Percentiles rank a stretch among this genome's conserved stretches.
phyloP scores from a whole-genome alignment of 23 tunicate genomes.

The Trididemnum nubilum region DNA sequence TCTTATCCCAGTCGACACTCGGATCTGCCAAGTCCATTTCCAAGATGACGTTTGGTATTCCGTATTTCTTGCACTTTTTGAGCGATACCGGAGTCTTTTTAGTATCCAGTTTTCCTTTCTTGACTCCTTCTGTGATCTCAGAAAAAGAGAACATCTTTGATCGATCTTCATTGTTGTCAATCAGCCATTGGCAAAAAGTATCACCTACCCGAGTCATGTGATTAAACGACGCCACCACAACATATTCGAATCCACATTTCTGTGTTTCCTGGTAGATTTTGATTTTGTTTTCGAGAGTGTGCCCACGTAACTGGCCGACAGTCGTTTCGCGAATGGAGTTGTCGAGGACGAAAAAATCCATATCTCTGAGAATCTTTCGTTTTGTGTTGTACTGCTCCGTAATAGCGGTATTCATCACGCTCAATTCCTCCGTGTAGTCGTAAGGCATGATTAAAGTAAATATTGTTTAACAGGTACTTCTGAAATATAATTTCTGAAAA shows the following conservation, averaged over 20 bases:
- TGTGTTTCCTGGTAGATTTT: too few relatives aligned
- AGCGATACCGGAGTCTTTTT: conserved; percentile 22
- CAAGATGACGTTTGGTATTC: conserved; percentile 28
- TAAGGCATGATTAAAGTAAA: not conserved
- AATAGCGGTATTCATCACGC: not conserved
- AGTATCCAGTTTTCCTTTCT: not conserved
- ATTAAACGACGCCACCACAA: conserved; percentile 25
- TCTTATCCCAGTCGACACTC: conserved; percentile 14
- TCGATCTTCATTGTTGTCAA: too few relatives aligned
- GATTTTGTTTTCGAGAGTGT: too few relatives aligned
- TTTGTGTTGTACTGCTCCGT: conserved; percentile 18
- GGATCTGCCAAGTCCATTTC: conserved; percentile 38
- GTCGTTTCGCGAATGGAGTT: conserved; percentile 37
- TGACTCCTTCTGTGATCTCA: too few relatives aligned
- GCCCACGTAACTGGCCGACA: too few relatives aligned
- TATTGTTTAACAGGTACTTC: not conserved
- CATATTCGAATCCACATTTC: conserved; percentile 25
- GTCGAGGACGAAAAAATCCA: conserved; percentile 18
- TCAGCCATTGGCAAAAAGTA: too few relatives aligned
- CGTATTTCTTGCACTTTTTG: conserved; percentile 19
- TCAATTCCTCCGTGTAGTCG: conserved; percentile 26
- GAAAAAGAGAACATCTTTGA: conserved; percentile 25
- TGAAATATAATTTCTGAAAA: too few relatives aligned
- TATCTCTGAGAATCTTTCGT: conserved; percentile 9
- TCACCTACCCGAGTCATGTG: too few relatives aligned